Base-by-base conservation (phyloP, 2,113 vertebrate genomes). In the Aplodontia rufa region DNA sequence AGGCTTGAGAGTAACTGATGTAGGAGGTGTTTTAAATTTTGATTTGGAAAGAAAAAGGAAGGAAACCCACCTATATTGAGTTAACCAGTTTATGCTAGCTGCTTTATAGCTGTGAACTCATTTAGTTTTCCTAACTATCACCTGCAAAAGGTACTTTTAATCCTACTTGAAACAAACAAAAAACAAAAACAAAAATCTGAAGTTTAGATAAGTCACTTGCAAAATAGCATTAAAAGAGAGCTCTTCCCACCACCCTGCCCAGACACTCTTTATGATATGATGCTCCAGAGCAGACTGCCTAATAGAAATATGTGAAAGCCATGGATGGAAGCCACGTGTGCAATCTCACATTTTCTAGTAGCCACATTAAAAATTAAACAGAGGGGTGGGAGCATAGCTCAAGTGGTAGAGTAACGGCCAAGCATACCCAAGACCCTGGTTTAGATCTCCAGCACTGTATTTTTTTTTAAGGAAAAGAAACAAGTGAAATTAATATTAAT, bases 401-500 rank as follows among this genome's bases (percentile, higher is more conserved):
- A 68, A 68, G 35, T n/a, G 64, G 64, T 35, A 68, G 30, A 35
- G 64, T 16, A 35, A 32, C 19, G 35, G 32, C 35, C 64, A 16
- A 68, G 64, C 64, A 68, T n/a, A 30, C 19, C 7, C 14, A 68
- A 83, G 30, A 11, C 81, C 42, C 19, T 47, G 17, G 20, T 35
- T 49, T 47, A 35, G 47, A 83, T 62, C 64, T 5, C 35, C 35
- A 68, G 35, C 64, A n/a, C 64, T 16, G 24, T 58, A 60, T 60
- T 55, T 55, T 53, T 53, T 58, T 26, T n/a, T n/a, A n/a, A n/a
- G 3, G 26, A 89, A 92, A 90, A 85, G 53, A 86, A 93, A 93
- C 13, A 90, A 62, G 47, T 93, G 72, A 89, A 72, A 82, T 93
- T 79, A 14, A 87, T 84, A 96, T 82, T 88, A 80, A 45, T 80